These are phyloP conservation scores for Thunnus maccoyii DNA, from an alignment of 2,113 vertebrate species.

Conservation along the genomic window DNA sequence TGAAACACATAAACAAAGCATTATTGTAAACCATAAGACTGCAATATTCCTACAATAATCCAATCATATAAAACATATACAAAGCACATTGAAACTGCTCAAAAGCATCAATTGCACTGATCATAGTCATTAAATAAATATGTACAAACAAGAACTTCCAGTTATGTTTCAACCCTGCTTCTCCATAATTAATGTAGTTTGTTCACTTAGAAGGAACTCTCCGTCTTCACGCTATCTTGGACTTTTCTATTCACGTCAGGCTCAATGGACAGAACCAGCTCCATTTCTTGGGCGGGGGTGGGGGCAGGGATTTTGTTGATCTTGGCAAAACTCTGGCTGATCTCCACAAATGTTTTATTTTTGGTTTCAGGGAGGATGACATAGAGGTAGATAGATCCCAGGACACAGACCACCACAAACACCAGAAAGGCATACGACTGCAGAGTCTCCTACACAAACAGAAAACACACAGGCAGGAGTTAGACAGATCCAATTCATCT, in stretches of 20 bases:
- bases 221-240: slow-evolving; percentile 63
- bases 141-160: slow-evolving; percentile 45
- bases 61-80: slow-evolving; percentile 28
- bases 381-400: slow-evolving; percentile 88
- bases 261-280: slow-evolving; percentile 74
- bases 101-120: slow-evolving; percentile 4
- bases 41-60: not conserved
- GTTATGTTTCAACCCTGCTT: not conserved
- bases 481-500: not conserved
- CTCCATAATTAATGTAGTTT: not conserved
- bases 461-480: slow-evolving; percentile 43
- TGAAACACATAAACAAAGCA: not conserved
- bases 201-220: slow-evolving; percentile 75
- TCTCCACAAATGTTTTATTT: slow-evolving; percentile 93
- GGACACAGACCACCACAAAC: slow-evolving; percentile 87
- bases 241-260: slow-evolving; percentile 53
- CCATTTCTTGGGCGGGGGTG: slow-evolving; percentile 77
- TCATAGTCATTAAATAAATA: slow-evolving; percentile 52
- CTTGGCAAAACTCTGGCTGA: slow-evolving; percentile 92
- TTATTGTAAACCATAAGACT: slow-evolving; percentile 27
- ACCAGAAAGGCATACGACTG: slow-evolving; percentile 92
- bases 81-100: not conserved
- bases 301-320: slow-evolving; percentile 85
- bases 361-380: slow-evolving; percentile 95
- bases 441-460: slow-evolving; percentile 84